phyloP scores from a whole-genome alignment of 2,113 vertebrate species.

The Engraulis encrasicolus region DNA sequence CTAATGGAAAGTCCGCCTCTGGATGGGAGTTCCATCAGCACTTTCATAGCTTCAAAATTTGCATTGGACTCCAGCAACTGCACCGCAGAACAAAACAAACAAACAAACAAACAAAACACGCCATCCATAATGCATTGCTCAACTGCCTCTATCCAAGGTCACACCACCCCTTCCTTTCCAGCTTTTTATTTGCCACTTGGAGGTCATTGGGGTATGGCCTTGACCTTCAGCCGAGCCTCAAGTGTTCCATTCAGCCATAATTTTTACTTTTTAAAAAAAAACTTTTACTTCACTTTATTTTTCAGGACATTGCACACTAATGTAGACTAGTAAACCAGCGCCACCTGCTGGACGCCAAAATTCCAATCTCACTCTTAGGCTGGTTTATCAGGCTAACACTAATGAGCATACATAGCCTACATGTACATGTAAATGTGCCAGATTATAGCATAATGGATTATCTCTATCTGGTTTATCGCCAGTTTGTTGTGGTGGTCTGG shows the following conservation, averaged over 20 bases:
- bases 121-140: conserved; percentile 28
- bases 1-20: no score
- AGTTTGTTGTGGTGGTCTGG: neutral
- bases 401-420: no score
- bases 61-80: neutral
- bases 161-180: neutral
- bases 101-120: conserved; percentile 54
- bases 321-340: no score
- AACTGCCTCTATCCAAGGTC: conserved; percentile 34
- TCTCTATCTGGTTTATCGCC: no score
- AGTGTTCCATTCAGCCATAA: neutral
- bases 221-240: conserved; percentile 56
- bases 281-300: no score
- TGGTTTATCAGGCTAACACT: no score
- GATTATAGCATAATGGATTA: no score
- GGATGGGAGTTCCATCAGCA: conserved; percentile 67
- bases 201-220: conserved; percentile 46
- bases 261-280: no score
- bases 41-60: conserved; percentile 48
- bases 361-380: no score
- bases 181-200: conserved; percentile 10
- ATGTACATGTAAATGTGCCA: no score
- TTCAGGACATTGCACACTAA: no score
- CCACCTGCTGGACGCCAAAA: no score
- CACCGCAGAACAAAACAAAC: conserved; percentile 51